Percentiles rank a stretch among this genome's conserved stretches.
Evolutionary conservation across 2,797 vertebrate species (phyloP).

Genomic region (Argyrosomus regius): DNA sequence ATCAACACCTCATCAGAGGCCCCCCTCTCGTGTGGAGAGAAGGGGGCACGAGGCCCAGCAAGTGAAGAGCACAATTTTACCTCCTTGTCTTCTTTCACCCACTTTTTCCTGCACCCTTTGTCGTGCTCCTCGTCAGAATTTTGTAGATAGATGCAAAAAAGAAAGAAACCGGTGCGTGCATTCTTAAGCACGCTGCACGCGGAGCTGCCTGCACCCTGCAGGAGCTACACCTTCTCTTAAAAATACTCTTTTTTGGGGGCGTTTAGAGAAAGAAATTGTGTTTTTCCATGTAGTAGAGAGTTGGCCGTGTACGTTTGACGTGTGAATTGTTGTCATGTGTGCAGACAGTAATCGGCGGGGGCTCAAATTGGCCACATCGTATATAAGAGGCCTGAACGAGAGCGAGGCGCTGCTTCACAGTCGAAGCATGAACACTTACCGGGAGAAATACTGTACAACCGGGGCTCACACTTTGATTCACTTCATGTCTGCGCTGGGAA

Average conservation of each 20-base stretch:
- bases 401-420: conserved; percentile 9
- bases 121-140: conserved; percentile 8
- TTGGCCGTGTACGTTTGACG: neutral
- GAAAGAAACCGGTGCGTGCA: neutral
- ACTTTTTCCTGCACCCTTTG: conserved; percentile 36
- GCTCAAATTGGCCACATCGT: conserved; percentile 12
- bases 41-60: conserved; percentile 57
- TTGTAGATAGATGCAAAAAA: neutral
- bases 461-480: conserved; percentile 37
- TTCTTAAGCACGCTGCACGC: neutral
- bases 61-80: conserved; percentile 73
- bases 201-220: too few species aligned
- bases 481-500: conserved; percentile 51
- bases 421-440: conserved; percentile 41
- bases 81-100: conserved; percentile 62
- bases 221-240: too few species aligned
- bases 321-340: neutral
- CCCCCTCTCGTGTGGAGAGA: conserved; percentile 75
- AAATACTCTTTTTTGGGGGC: neutral
- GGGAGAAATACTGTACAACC: conserved; percentile 40
- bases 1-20: conserved; percentile 84
- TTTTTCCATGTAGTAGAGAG: conserved; percentile 14
- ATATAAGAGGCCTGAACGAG: conserved; percentile 5
- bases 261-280: neutral
- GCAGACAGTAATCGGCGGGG: conserved; percentile 1